A percentile compares a stretch with the other conserved stretches of the same genome.
Conservation (phyloP, 2,113 vertebrate species). For the Uria lomvia region DNA sequence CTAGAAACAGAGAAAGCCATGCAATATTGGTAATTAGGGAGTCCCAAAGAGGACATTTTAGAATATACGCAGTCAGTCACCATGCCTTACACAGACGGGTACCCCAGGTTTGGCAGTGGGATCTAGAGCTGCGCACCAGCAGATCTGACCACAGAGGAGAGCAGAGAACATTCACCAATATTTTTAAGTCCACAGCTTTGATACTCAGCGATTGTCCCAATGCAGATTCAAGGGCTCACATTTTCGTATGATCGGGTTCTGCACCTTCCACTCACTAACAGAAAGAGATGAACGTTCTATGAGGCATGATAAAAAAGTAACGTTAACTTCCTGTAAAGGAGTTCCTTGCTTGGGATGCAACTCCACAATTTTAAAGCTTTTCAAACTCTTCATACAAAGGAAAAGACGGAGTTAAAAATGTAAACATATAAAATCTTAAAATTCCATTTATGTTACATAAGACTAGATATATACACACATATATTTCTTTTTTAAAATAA, state of each 20-base stretch:
- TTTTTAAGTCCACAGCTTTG: not conserved
- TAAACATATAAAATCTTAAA: slow-evolving; percentile 7
- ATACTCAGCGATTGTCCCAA: not conserved
- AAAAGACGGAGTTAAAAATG: not conserved
- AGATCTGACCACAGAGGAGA: not conserved
- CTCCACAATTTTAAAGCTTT: not conserved
- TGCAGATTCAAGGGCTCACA: not conserved
- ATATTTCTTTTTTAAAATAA: not conserved
- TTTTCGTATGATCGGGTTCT: not conserved
- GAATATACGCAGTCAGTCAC: not conserved
- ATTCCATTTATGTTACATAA: not conserved
- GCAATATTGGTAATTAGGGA: not conserved
- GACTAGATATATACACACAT: not conserved
- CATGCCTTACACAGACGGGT: not conserved
- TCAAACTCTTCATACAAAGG: not conserved
- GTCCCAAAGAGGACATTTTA: not conserved
- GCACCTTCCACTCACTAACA: not conserved
- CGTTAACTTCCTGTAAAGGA: not conserved
- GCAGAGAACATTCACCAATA: not conserved
- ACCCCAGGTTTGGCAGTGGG: not conserved
- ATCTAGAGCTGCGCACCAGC: not conserved
- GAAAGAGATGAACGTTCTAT: not conserved
- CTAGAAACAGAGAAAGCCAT: not conserved
- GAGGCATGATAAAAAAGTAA: not conserved
- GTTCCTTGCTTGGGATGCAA: not conserved